A percentile compares a stretch with the other conserved stretches of the same genome.
Evolutionary conservation across 2,888 invertebrate species (phyloP).

Genomic region (Polymixis flavicincta): DNA sequence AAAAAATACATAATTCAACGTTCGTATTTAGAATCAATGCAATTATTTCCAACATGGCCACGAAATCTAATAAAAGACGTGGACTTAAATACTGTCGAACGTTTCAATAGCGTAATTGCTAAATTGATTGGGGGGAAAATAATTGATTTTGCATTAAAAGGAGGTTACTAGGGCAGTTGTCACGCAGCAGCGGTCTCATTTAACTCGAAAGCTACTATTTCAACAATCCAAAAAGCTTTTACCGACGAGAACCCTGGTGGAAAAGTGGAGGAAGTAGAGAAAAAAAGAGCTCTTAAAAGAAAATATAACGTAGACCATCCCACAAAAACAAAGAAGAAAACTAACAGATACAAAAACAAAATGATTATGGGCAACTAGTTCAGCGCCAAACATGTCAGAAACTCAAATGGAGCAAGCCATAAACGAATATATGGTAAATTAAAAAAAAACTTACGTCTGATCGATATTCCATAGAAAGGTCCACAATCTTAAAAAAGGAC

Average conservation of each 20-base stretch:
- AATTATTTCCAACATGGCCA: too few relatives aligned
- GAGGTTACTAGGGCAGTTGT: too few relatives aligned
- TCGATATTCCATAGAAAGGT: slow-evolving; percentile 1
- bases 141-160: too few relatives aligned
- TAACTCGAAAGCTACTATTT: too few relatives aligned
- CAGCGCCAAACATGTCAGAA: neutral
- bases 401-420: slow-evolving; percentile 1
- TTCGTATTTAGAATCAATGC: too few relatives aligned
- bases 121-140: too few relatives aligned
- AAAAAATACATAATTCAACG: neutral
- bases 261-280: slow-evolving; percentile 12
- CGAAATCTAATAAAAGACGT: too few relatives aligned
- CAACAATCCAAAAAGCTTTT: slow-evolving; percentile 6
- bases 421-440: too few relatives aligned
- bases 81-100: neutral
- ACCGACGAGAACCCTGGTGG: neutral
- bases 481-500: slow-evolving; percentile 30
- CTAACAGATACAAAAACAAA: neutral
- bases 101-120: neutral
- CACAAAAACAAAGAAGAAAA: slow-evolving; percentile 36
- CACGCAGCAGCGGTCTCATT: too few relatives aligned
- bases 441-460: too few relatives aligned
- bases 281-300: slow-evolving; percentile 14
- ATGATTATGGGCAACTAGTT: too few relatives aligned
- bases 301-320: slow-evolving; percentile 17